Evolutionary conservation across 2,888 invertebrate genomes (phyloP).

Genomic region (Allacma fusca): DNA sequence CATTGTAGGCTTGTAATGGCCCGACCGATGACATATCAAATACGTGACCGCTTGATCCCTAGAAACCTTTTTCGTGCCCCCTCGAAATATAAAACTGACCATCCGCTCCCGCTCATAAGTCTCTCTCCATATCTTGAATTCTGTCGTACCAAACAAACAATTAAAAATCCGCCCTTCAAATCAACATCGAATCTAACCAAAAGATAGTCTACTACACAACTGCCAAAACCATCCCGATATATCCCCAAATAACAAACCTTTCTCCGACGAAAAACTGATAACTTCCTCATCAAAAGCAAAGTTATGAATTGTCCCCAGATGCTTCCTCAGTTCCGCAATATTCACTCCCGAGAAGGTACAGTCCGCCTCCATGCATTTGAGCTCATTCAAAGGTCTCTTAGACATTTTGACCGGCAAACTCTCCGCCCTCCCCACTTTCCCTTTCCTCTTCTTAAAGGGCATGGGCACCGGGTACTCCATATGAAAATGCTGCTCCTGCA

Average conservation of each 20-base stretch:
- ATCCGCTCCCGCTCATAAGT: conserved; percentile 57
- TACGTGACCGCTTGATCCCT: conserved; percentile 59
- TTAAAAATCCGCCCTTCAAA: no score
- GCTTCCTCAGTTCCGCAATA: conserved; percentile 56
- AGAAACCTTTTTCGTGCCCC: conserved; percentile 60
- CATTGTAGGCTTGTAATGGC: conserved; percentile 60
- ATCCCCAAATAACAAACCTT: no score
- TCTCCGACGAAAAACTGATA: conserved; percentile 44
- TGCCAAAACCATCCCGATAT: no score
- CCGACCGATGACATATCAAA: conserved; percentile 59
- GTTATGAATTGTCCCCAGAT: conserved; percentile 48
- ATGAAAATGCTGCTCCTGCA: not conserved
- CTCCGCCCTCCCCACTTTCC: conserved; percentile 9
- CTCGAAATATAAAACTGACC: conserved; percentile 60
- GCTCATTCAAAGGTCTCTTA: conserved; percentile 45
- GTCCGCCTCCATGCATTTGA: conserved; percentile 56
- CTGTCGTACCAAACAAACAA: no score
- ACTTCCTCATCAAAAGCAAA: conserved; percentile 54
- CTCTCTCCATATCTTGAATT: conserved; percentile 57
- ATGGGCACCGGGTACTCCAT: conserved; percentile 2
- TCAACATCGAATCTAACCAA: no score
- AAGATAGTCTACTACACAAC: no score
- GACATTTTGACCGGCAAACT: not conserved
- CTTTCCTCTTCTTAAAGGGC: conserved; percentile 25
- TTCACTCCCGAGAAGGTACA: conserved; percentile 51